Evolutionary conservation across 2,797 vertebrate genomes (phyloP).

Genomic region (Ctenopoma kingsleyae): DNA sequence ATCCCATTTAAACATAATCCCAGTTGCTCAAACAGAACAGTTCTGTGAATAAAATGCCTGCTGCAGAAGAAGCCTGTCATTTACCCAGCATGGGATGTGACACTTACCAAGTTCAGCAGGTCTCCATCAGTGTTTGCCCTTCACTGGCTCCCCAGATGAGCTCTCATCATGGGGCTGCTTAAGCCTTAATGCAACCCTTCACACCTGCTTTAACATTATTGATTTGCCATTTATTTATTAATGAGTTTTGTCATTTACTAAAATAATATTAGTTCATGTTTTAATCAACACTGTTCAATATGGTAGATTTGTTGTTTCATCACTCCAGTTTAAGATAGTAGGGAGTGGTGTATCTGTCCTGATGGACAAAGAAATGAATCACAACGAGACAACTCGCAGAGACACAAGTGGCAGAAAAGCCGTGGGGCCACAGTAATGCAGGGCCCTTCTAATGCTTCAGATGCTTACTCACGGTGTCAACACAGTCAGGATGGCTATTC

Average conservation of each 20-base stretch:
- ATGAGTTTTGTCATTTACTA: neutral
- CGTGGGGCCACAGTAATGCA: conserved; percentile 17
- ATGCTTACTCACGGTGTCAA: conserved; percentile 21
- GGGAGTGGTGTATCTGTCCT: conserved; percentile 36
- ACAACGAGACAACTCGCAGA: conserved; percentile 37
- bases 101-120: conserved; percentile 73
- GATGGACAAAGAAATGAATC: conserved; percentile 55
- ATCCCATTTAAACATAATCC: conserved; percentile 63
- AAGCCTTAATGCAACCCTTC: conserved; percentile 16
- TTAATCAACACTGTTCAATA: conserved; percentile 19
- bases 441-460: neutral
- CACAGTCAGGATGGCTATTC: conserved; percentile 29
- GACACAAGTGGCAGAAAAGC: conserved; percentile 49
- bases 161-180: conserved; percentile 53
- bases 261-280: neutral
- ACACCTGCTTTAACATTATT: neutral
- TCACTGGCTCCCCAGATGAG: conserved; percentile 62
- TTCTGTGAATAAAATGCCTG: conserved; percentile 64
- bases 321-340: conserved; percentile 50
- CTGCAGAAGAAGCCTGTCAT: conserved; percentile 73
- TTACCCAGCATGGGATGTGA: conserved; percentile 69
- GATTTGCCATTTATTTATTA: neutral
- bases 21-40: conserved; percentile 65
- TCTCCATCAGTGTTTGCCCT: conserved; percentile 69
- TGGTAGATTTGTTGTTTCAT: conserved; percentile 27